These are phyloP conservation scores for Anguilla rostrata DNA, from an alignment of 2,113 vertebrate species.

Conservation along the genomic window DNA sequence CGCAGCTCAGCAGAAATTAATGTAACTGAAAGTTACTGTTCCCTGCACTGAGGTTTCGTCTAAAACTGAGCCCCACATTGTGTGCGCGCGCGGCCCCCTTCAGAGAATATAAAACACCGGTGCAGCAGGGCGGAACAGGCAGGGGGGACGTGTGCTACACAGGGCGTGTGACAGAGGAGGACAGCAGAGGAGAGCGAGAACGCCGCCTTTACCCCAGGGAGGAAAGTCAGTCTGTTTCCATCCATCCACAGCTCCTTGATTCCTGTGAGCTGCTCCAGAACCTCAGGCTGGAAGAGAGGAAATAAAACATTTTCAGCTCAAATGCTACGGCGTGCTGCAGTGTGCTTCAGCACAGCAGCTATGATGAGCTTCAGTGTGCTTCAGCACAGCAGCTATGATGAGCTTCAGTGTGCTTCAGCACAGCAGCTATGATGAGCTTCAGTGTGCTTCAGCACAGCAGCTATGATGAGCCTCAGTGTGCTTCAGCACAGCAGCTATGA, in stretches of 20 bases:
- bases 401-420: too few species aligned
- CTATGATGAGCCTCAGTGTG: too few species aligned
- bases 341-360: background rate
- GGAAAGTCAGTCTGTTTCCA: slow-evolving; percentile 90
- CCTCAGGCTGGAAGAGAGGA: slow-evolving; percentile 84
- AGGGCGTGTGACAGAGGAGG: background rate
- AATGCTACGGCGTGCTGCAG: too few species aligned
- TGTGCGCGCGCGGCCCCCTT: background rate
- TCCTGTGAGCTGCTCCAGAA: slow-evolving; percentile 91
- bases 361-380: background rate
- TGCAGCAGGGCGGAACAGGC: background rate
- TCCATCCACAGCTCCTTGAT: slow-evolving; percentile 98
- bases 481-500: too few species aligned
- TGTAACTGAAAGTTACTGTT: background rate
- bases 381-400: background rate
- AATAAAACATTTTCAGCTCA: background rate
- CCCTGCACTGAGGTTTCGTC: background rate
- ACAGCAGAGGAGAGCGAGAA: too few species aligned
- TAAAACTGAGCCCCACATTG: background rate
- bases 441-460: too few species aligned
- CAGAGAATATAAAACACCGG: background rate
- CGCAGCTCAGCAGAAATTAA: background rate
- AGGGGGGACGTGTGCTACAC: background rate
- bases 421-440: too few species aligned
- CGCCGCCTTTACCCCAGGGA: slow-evolving; percentile 83